Evolutionary conservation across 2,113 vertebrate species (phyloP).

Genomic region (Phycodurus eques): DNA sequence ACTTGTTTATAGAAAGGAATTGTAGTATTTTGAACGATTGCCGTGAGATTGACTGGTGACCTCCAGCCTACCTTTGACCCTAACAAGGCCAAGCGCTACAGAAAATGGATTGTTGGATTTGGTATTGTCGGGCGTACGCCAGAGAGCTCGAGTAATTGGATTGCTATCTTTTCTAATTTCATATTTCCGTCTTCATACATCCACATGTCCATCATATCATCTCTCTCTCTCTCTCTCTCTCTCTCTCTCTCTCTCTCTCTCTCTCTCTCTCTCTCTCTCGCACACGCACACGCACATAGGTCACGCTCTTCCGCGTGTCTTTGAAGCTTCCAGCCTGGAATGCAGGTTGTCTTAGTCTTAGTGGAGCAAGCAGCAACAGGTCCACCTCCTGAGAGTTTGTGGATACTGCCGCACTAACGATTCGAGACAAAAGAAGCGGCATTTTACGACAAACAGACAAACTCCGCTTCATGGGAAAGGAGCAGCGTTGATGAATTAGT

Average conservation of each 20-base stretch:
- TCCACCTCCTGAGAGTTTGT: conserved; percentile 45
- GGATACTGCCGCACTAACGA: conserved; percentile 3
- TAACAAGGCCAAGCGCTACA: no score
- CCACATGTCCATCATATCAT: background rate
- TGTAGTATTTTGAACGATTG: background rate
- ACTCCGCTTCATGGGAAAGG: conserved; percentile 7
- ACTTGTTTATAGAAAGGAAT: background rate
- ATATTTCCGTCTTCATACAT: background rate
- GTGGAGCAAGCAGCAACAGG: conserved; percentile 72
- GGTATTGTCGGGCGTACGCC: no score
- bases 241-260: conserved; percentile 12
- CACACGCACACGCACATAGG: conserved; percentile 1
- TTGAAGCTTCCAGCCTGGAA: conserved; percentile 64
- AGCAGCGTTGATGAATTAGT: background rate
- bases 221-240: conserved; percentile 1
- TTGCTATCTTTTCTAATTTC: background rate
- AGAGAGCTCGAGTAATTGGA: no score
- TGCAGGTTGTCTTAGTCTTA: conserved; percentile 52
- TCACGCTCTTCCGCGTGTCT: conserved; percentile 48
- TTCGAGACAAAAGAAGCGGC: conserved; percentile 27
- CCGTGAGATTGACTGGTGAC: background rate
- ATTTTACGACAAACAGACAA: conserved; percentile 26
- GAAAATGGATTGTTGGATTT: no score
- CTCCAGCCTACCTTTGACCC: no score
- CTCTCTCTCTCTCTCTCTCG: conserved; percentile 1